Evolutionary conservation across 2,888 invertebrate genomes (phyloP).

Genomic region (Cryptus viduatorius): DNA sequence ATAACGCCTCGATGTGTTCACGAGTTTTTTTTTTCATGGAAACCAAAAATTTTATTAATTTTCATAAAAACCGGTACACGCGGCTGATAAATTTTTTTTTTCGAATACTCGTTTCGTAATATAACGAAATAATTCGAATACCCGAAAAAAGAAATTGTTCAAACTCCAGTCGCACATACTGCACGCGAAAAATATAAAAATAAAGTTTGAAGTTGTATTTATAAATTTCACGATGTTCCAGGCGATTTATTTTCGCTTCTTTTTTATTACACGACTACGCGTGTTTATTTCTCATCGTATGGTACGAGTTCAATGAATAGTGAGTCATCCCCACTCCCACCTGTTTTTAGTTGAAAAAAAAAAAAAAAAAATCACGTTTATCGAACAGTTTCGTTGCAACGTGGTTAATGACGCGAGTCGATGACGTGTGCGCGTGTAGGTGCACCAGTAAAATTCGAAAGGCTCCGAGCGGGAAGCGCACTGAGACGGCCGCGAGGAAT

Average conservation of each 20-base stretch:
- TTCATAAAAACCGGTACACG: too few species aligned
- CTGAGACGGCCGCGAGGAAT: conserved; percentile 63
- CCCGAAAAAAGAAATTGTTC: not conserved
- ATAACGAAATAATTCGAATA: too few species aligned
- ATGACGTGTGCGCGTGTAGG: conserved; percentile 24
- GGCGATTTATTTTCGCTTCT: not conserved
- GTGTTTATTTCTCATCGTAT: conserved; percentile 8
- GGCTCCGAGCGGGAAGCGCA: conserved; percentile 68
- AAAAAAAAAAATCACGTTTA: not conserved
- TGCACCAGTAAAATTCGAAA: conserved; percentile 55
- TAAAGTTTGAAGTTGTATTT: not conserved
- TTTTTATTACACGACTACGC: conserved; percentile 12
- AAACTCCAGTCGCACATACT: not conserved
- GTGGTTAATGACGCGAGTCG: not conserved
- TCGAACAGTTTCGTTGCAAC: not conserved
- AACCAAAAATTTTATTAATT: not conserved
- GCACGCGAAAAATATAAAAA: not conserved
- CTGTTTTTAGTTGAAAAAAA: not conserved
- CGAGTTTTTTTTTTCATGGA: not conserved
- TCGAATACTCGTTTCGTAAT: too few species aligned
- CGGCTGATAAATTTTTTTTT: too few species aligned
- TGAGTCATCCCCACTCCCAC: not conserved
- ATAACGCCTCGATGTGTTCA: not conserved
- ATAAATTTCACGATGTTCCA: not conserved
- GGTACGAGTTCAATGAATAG: not conserved